Conservation (phyloP, 64 coral and sea anemone species). For the Cladopsammia gracilis region DNA sequence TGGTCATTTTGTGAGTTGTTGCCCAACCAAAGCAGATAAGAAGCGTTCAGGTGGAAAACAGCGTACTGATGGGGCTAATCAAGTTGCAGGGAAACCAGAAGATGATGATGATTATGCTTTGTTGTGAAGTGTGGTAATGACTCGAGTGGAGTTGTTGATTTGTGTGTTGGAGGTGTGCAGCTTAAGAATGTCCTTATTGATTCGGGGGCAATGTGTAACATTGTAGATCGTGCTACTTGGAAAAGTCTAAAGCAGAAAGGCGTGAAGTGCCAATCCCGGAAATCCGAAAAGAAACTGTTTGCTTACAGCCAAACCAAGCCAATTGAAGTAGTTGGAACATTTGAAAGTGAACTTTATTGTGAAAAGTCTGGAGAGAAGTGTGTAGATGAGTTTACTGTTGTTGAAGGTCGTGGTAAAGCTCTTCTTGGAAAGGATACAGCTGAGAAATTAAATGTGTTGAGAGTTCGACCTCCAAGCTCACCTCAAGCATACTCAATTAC, state of each 20-base stretch:
- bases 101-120: conserved; percentile 3
- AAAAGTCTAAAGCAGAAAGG: conserved; percentile 63
- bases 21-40: neutral
- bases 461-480: conserved; percentile 62
- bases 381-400: conserved; percentile 56
- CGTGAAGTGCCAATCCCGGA: conserved; percentile 54
- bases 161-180: conserved; percentile 62
- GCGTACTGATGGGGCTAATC: neutral
- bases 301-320: conserved; percentile 72
- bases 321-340: conserved; percentile 61
- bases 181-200: conserved; percentile 65
- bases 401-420: conserved; percentile 20
- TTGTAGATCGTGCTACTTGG: conserved; percentile 66
- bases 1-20: conserved; percentile 51
- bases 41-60: neutral
- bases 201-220: conserved; percentile 64
- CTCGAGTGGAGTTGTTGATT: conserved; percentile 42
- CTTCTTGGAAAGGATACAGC: conserved; percentile 53
- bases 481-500: conserved; percentile 32
- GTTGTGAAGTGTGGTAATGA: neutral
- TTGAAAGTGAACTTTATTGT: conserved; percentile 54
- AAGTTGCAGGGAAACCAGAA: neutral
- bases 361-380: conserved; percentile 19
- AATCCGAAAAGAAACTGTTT: conserved; percentile 61
- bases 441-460: conserved; percentile 57